These are phyloP conservation scores for Plestiodon gilberti DNA, from an alignment of 2,113 vertebrate genomes.

Conservation along the genomic window DNA sequence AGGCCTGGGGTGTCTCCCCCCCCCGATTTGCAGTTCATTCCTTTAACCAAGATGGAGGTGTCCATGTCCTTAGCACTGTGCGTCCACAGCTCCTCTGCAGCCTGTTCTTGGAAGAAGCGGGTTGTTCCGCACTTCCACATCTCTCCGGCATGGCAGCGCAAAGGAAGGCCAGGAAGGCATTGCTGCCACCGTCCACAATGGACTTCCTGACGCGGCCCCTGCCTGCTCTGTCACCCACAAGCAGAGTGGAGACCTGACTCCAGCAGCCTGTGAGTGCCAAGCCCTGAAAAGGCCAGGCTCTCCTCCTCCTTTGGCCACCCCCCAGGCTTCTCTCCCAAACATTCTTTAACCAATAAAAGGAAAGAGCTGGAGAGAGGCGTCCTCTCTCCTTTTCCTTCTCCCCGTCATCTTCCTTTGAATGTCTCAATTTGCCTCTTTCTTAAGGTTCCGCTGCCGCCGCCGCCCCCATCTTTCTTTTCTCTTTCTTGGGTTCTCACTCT, in stretches of 20 bases:
- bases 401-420: conserved; percentile 65
- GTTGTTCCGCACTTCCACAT: background rate
- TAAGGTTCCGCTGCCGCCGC: background rate
- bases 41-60: background rate
- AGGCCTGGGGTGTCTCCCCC: background rate
- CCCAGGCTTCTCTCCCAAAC: conserved; percentile 50
- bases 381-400: conserved; percentile 37
- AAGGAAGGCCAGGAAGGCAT: background rate
- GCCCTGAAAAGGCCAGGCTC: conserved; percentile 43
- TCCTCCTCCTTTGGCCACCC: conserved; percentile 49
- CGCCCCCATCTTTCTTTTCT: conserved; percentile 40
- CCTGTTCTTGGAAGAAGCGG: background rate
- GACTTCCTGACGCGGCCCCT: background rate
- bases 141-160: background rate
- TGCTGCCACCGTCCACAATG: rapidly evolving
- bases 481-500: conserved; percentile 46
- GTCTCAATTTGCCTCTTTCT: conserved; percentile 64
- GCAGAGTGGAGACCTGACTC: background rate
- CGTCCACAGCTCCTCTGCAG: background rate
- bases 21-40: background rate
- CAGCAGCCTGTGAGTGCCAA: conserved; percentile 25
- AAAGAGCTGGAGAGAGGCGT: conserved; percentile 10
- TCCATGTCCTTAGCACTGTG: rapidly evolving
- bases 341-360: conserved; percentile 17
- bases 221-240: background rate